Percentiles rank a stretch among this genome's conserved stretches.
phyloP scores from a whole-genome alignment of 2,888 invertebrate species.

The Leptopilina myrica region DNA sequence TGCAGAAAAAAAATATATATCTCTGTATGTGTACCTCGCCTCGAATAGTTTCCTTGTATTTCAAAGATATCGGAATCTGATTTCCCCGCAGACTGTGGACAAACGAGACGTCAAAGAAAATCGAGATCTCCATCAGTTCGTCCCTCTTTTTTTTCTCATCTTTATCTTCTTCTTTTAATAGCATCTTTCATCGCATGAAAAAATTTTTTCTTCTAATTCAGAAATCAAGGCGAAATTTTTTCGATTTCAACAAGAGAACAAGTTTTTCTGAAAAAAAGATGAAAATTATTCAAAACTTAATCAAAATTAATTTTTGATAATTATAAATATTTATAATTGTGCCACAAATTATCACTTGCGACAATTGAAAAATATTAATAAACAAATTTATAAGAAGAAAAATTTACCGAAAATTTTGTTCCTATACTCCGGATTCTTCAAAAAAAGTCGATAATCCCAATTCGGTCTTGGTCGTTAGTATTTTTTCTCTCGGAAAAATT shows the following conservation, averaged over 20 bases:
- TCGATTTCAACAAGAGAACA: no score
- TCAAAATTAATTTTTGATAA: no score
- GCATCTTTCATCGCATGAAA: neutral
- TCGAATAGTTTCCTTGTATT: slow-evolving; percentile 21
- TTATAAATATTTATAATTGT: no score
- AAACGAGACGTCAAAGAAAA: slow-evolving; percentile 26
- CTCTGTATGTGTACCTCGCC: neutral
- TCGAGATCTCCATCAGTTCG: slow-evolving; percentile 11
- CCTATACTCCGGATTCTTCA: neutral
- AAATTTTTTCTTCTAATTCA: neutral
- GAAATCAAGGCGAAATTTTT: no score
- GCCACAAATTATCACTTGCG: no score
- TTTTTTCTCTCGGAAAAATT: neutral
- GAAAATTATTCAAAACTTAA: no score
- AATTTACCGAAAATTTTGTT: slow-evolving; percentile 17
- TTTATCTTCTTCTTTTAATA: neutral
- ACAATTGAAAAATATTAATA: no score
- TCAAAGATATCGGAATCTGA: slow-evolving; percentile 30
- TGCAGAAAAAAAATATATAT: neutral
- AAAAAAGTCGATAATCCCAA: neutral
- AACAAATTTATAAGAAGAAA: neutral
- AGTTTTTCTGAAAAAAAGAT: no score
- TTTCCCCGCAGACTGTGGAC: slow-evolving; percentile 9
- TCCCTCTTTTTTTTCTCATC: no score
- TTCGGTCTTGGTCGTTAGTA: neutral